Base-by-base conservation (phyloP, 2,113 vertebrate species). In the Calcarius ornatus region DNA sequence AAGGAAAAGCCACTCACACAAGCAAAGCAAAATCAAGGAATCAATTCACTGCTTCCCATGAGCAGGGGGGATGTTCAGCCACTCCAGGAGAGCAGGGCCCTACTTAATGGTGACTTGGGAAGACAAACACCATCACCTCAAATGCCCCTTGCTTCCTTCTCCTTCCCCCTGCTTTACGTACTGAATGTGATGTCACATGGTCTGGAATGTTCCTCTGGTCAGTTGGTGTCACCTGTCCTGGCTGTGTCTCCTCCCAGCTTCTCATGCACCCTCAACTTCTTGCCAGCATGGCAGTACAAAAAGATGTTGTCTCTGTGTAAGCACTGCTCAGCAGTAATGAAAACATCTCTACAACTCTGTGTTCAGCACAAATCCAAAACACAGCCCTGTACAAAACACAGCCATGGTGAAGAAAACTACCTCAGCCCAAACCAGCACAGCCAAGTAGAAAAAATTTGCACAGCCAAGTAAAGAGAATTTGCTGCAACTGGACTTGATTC, bases 111-210 rank as follows among this genome's bases (percentile, higher is more conserved):
- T 60, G 40, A 18, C n/a, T 68, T 69, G 25, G 30, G 30, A 90
- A 69, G 21, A 16, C 11, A 61, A 75, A 47, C n/a, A 12, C 11
- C 20, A 22, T 60, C 40, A 19, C 48, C 30, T 27, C n/a, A 54
- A 22, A 69, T 35, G 21, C 47, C 14, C 13, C 17, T 7, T 0
- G 0, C 23, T 38, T 73, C 19, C 15, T 42, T 57, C 33, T 66
- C 20, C 19, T n/a, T 60, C 15, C 6, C 5, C 20, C 3, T 2
- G 5, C 11, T 40, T n/a, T 47, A 31, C 27, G 10, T 31, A 12
- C 14, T 5, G 30, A 61, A 4, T 1, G 1, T 54, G 86, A 27
- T 69, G 30, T 53, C 40, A 18, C 8, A 31, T 47, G 30, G 25
- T 54, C n/a, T 68, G 61, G 28, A 66, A 47, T 53, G 27, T 60